Conservation (phyloP, 2,888 invertebrate genomes). For the Pollenia labialis region DNA sequence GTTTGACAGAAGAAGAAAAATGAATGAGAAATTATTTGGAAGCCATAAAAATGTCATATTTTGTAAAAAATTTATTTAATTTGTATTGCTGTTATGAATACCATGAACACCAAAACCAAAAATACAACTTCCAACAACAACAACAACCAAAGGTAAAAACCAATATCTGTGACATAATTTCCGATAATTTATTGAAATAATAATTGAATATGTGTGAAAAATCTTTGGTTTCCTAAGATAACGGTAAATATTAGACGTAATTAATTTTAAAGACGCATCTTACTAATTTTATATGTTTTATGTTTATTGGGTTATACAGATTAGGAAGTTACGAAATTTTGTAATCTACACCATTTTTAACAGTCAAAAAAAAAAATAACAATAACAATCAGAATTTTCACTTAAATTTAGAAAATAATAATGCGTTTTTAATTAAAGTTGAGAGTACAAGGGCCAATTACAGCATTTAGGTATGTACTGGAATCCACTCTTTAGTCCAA, state of each 20-base stretch:
- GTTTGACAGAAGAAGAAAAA: slow-evolving; percentile 17
- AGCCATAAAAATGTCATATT: slow-evolving; percentile 60
- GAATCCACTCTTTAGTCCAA: too few species aligned
- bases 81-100: slow-evolving; percentile 31
- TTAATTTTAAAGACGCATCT: not conserved
- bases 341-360: not conserved
- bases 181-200: not conserved
- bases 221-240: slow-evolving; percentile 33
- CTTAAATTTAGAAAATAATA: too few species aligned
- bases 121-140: slow-evolving; percentile 6
- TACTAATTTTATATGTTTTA: slow-evolving; percentile 10
- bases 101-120: not conserved
- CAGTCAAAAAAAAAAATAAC: too few species aligned
- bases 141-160: not conserved
- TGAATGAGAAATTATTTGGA: slow-evolving; percentile 56
- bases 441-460: too few species aligned
- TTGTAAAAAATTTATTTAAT: slow-evolving; percentile 55
- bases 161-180: slow-evolving; percentile 47
- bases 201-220: slow-evolving; percentile 40
- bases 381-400: too few species aligned
- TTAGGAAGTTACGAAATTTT: slow-evolving; percentile 1
- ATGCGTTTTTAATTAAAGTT: too few species aligned
- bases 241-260: slow-evolving; percentile 26
- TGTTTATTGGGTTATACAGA: not conserved
- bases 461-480: too few species aligned